Base-by-base conservation (phyloP, 2,888 invertebrate species). In the Deilephila elpenor region DNA sequence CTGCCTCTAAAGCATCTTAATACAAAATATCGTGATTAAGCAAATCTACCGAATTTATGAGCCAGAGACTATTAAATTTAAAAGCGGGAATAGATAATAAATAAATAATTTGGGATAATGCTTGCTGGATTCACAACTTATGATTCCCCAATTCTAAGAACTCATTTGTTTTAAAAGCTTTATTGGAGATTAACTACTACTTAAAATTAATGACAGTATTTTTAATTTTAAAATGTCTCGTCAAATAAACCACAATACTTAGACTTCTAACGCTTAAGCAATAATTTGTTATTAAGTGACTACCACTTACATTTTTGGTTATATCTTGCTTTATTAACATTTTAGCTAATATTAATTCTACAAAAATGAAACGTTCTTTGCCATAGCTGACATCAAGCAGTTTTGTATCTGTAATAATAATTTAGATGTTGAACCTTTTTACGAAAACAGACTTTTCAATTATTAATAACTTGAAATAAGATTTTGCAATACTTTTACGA, bases 31-130 rank as follows among this genome's bases (percentile, higher is more conserved):
- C 25, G 17, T 67, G 44, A 51, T 51, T 44, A 67, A 67, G 67
- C 67, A 67, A 14, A 51, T 67, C 29, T 20, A 17, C 14, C 44
- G 25, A 51, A 51, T 44, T 51, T 44, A 19, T 19, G 56, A 56
- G 25, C 51, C 51, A 2, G 4, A 25, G 0, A 44, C 11, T 25
- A 51, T 17, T 44, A 7, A 62, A 37, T 64, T 64, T 64, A n/a
- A 17, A 67, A 67, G 17, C n/a, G 25, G 25, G 17, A 51, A 67
- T 7, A 67, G 14, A 67, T 37, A 62, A 51, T 67, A 44, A 67
- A 25, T 51, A 51, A 51, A 67, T 67, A 29, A 67, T 67, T 67
- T 51, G 14, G 17, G 25, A 25, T 51, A 44, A 11, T 5, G 44
- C n/a, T 25, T 17, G 44, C n/a, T 51, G 25, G 25, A 67, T 17